Percentiles rank a stretch among this genome's conserved stretches.
These are phyloP conservation scores for Hypotaenidia okinawae DNA, from an alignment of 2,797 vertebrate genomes.

Conservation along the genomic window DNA sequence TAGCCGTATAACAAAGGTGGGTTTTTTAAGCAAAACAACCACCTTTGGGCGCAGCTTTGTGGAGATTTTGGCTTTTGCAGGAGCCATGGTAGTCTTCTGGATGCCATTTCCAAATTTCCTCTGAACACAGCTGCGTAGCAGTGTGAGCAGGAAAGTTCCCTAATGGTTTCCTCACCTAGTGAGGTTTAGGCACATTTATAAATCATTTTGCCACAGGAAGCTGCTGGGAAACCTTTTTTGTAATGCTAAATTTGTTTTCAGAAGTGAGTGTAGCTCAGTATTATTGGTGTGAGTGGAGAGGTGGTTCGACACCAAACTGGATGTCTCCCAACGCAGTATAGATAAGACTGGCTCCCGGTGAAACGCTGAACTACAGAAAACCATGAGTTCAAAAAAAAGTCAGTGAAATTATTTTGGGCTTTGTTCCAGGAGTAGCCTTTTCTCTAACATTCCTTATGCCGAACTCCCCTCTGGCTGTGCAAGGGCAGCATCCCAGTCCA, in stretches of 20 bases:
- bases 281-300: neutral
- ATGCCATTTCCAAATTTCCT: neutral
- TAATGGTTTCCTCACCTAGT: neutral
- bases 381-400: neutral
- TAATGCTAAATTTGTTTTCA: neutral
- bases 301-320: neutral
- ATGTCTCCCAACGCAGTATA: accelerated
- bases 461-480: neutral
- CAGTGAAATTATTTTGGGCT: neutral
- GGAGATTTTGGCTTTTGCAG: neutral
- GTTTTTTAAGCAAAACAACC: neutral
- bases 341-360: neutral
- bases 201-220: neutral
- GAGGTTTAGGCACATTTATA: neutral
- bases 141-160: neutral
- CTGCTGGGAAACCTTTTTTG: neutral
- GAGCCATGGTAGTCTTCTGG: neutral
- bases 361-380: neutral
- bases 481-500: neutral
- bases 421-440: neutral
- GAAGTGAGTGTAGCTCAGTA: neutral
- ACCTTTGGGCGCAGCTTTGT: neutral
- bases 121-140: neutral
- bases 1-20: too few species aligned
- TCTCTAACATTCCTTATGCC: neutral